A percentile compares a stretch with the other conserved stretches of the same genome.
Conservation (phyloP, 2,113 vertebrate species). For the Megatriorchis doriae region DNA sequence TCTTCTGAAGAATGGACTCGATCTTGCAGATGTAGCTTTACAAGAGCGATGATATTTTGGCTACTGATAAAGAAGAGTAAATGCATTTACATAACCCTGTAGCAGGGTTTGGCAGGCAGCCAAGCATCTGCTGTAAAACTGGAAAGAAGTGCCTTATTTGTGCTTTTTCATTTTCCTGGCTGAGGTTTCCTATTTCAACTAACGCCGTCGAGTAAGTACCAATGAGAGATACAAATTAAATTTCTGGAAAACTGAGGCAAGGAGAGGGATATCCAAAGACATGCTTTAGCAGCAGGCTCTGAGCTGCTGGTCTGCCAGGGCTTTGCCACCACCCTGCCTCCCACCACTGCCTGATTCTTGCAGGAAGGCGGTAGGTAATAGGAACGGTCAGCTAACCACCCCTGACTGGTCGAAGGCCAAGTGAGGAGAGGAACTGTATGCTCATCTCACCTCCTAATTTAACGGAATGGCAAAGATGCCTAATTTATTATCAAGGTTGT, state of each 20-base stretch:
- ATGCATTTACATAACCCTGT: slow-evolving; percentile 4
- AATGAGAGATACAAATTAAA: not conserved
- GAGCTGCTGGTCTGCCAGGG: not conserved
- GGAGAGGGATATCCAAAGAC: not conserved
- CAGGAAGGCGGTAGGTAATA: not conserved
- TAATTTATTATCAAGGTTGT: not conserved
- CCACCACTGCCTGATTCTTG: not conserved
- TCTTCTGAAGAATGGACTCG: not conserved
- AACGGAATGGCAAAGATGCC: not conserved
- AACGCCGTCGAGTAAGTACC: not conserved
- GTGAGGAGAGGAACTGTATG: rapidly evolving
- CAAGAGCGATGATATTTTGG: not conserved
- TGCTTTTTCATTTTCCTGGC: not conserved
- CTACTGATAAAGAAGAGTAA: slow-evolving; percentile 18
- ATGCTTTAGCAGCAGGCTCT: rapidly evolving
- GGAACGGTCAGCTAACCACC: not conserved
- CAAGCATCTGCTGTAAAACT: not conserved
- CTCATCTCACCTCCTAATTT: not conserved
- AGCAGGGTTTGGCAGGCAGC: not conserved
- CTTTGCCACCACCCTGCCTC: not conserved
- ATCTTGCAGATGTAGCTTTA: not conserved
- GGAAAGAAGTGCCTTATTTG: not conserved
- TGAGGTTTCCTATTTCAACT: not conserved
- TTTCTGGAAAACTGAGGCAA: not conserved
- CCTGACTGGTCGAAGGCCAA: rapidly evolving